Base-by-base conservation (phyloP, 2,113 vertebrate species). In the Anoura caudifer region DNA sequence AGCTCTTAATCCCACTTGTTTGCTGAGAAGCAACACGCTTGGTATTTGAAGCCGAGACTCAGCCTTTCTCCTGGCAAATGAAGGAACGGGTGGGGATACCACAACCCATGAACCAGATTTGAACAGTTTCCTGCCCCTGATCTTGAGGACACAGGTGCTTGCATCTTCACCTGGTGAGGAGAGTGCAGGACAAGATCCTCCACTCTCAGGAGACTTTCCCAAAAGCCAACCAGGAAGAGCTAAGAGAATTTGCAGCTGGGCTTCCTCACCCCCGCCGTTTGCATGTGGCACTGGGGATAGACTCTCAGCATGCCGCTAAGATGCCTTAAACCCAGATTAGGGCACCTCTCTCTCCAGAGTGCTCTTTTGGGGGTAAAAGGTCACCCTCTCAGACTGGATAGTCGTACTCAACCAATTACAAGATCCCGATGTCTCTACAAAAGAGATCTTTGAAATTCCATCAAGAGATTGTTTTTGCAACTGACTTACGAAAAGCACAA, bases 321-420 rank as follows among this genome's bases (percentile, higher is more conserved):
- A 99, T 99, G 99, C 98, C 99, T 99, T 99, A 99, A 99, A 99
- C 99, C 99, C 99, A 99, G 98, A 99, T 99, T 99, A 99, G 97
- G 98, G 98, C 98, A 98, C 98, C 98, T 98, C 98, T 98, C 98
- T 98, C 98, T 99, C 98, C 99, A 99, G 99, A 99, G 99, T 98
- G 98, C 98, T 99, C 99, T 99, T 99, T 99, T 99, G 98, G 98
- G 98, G 98, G 98, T 98, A 98, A 99, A 99, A 99, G 99, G 99
- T 99, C 99, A 99, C 97, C 98, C 99, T 99, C 99, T 99, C 98
- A 99, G 99, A 98, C 99, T 98, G 98, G 99, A 99, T 99, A 98
- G 99, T 97, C 98, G 98, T 98, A 99, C 98, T 99, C 99, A 98
- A 98, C 98, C 99, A 99, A 99, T 99, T 99, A 99, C 98, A 98